Base-by-base conservation (phyloP, 2,797 vertebrate species). In the Siniperca obscura region DNA sequence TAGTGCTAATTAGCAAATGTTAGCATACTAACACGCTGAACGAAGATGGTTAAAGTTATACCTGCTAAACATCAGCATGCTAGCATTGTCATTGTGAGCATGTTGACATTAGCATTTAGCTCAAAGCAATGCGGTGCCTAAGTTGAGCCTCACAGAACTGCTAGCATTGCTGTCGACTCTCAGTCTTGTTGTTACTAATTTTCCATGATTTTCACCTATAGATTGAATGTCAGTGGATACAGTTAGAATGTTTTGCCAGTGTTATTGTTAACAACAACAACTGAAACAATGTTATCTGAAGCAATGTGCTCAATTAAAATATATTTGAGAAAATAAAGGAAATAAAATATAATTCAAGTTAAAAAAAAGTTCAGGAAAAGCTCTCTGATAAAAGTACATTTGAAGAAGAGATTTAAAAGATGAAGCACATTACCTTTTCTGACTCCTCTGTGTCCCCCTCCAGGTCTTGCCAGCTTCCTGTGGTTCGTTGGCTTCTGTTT, bases 401-500 rank as follows among this genome's bases (percentile, higher is more conserved):
- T 42, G 2, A 14, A 30, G 21, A 56, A 62, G 17, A 40, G 0
- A 34, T 71, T n/a, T 70, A 30, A 74, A 36, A 46, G 36, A 21
- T 38, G 17, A 50, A 38, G 25, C 11, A 10, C 19, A 7, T 55
- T 14, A 21, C 11, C 46, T 36, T 22, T 52, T 40, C 16, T 60
- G 40, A 61, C 57, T 2, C 17, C 4, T 59, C 46, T 72, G 22
- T 57, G 25, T 85, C 70, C 77, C 46, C 80, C 66, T 66, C 27
- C 86, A 95, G 94, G 91, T 46, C 55, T 93, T 36, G 92, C 93
- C 78, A 90, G 93, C 81, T 98, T 98, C 93, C 89, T 98, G 91
- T 98, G 98, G 98, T 98, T 98, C 1, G 96, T 98, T 19, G 95
- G 96, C 44, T 98, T 98, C 94, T 98, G 98, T 85, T 98, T 98